Evolutionary conservation across 2,888 invertebrate genomes (phyloP), one percentile per base, ranked within the genome.

Genomic region (Trypoxylon attenuatum): DNA sequence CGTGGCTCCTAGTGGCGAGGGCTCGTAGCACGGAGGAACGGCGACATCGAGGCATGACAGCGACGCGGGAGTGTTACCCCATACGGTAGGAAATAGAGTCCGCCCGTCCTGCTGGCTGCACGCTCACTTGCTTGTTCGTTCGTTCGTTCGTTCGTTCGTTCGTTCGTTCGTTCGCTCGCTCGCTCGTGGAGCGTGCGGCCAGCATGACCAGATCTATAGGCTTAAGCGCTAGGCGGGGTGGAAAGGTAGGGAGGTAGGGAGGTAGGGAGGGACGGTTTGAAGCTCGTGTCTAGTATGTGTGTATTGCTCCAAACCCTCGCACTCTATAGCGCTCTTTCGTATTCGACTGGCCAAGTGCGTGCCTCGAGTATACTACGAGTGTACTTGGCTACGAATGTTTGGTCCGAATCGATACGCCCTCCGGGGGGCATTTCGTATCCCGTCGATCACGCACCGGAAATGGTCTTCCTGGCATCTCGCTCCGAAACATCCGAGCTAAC

Each of bases 41-140:
- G 60, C 58, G 69, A 74, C 73, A 68, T 67, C 63, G 57, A 77
- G 76, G 76, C 74, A 84, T 84, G 84, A 82, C 83, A 76, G 84
- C 84, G 71, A 83, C 84, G 80, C 83, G 82, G 82, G 84, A 84
- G 78, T 82, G 81, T 81, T 84, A 84, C 79, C 82, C 84, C 80
- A 83, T 82, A 84, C 84, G 84, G 84, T 84, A 84, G 79, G 83
- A 79, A 69, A 65, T 33, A 33, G 70, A 64, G 52, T 52, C 27
- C 18, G 43, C 59, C 27, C 18, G 43, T 61, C 42, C 21, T 43
- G 47, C 29, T 49, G 55, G 52, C 49, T 54, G 19, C 53, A 41
- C 49, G 39, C 43, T 8, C n/a, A n/a, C n/a, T n/a, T n/a, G n/a
- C n/a, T n/a, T n/a, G n/a, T n/a, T n/a, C n/a, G n/a, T n/a, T n/a